Conservation (phyloP, 2,797 vertebrate genomes). For the Labroides dimidiatus region DNA sequence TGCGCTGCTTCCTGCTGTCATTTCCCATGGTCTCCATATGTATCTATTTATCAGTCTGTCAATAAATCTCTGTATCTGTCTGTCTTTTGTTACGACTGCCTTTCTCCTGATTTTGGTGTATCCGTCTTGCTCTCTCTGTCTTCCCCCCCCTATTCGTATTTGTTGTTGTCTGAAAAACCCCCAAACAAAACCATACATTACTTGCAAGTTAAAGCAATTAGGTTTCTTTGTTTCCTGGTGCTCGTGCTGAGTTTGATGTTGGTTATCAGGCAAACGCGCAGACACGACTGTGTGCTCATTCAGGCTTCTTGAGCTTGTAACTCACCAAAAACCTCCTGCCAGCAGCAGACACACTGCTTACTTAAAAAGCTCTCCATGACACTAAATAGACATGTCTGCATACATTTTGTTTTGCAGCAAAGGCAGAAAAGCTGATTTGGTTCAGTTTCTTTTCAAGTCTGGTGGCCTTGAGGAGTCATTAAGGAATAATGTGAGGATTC, state of each 20-base stretch:
- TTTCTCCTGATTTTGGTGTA: conserved; percentile 14
- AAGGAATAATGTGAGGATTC: conserved; percentile 39
- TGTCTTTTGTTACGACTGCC: conserved; percentile 5
- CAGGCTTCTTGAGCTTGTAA: conserved; percentile 31
- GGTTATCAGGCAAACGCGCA: conserved; percentile 26
- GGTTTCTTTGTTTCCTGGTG: conserved; percentile 25
- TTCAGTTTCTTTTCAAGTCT: conserved; percentile 24
- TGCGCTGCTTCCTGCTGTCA: conserved; percentile 24
- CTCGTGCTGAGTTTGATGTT: conserved; percentile 28
- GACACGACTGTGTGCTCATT: conserved; percentile 32
- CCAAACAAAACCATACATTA: conserved; percentile 5
- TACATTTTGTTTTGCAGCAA: conserved; percentile 33
- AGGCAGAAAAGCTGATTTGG: conserved; percentile 24
- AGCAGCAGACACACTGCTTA: conserved; percentile 16
- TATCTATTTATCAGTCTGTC: conserved; percentile 38
- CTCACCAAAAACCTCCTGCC: conserved; percentile 35
- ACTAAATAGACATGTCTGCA: conserved; percentile 38
- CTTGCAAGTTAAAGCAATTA: conserved; percentile 44
- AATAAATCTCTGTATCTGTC: conserved; percentile 2
- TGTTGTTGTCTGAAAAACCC: conserved; percentile 9
- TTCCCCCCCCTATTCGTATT: conserved; percentile 14
- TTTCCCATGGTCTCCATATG: conserved; percentile 40
- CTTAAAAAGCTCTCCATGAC: conserved; percentile 2
- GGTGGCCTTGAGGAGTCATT: conserved; percentile 43
- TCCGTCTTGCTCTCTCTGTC: conserved; percentile 18